Percentiles rank a stretch among this genome's conserved stretches.
These are phyloP conservation scores for Cheilosia vulpina DNA, from an alignment of 2,888 invertebrate species.

Conservation along the genomic window DNA sequence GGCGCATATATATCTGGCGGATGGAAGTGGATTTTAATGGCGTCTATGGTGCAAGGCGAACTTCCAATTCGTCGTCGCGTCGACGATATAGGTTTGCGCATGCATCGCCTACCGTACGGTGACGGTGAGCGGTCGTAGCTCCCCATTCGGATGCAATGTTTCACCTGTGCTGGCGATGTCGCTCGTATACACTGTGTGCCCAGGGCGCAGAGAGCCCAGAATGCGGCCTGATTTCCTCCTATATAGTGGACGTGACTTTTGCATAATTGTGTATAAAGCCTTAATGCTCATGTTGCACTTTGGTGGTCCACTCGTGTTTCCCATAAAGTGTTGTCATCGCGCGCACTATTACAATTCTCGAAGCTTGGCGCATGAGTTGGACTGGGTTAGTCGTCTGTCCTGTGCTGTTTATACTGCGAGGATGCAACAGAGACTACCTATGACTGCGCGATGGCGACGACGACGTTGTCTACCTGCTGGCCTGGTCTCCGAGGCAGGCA, in stretches of 20 bases:
- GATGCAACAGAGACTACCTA: slow-evolving; percentile 8
- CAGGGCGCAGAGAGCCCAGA: slow-evolving; percentile 11
- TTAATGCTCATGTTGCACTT: slow-evolving; percentile 75
- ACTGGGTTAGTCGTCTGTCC: slow-evolving; percentile 44
- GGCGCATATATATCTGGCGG: slow-evolving; percentile 36
- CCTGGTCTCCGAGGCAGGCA: slow-evolving; percentile 24
- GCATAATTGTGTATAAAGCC: slow-evolving; percentile 74
- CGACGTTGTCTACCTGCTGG: slow-evolving; percentile 41
- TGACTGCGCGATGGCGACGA: slow-evolving; percentile 15
- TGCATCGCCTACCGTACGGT: slow-evolving; percentile 44
- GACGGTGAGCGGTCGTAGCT: slow-evolving; percentile 26
- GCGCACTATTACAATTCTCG: slow-evolving; percentile 66
- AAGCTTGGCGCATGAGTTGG: slow-evolving; percentile 51
- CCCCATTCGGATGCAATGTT: slow-evolving; percentile 57
- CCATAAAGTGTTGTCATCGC: slow-evolving; percentile 76
- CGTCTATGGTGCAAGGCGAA: slow-evolving; percentile 63
- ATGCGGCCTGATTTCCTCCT: slow-evolving; percentile 24
- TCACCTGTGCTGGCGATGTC: slow-evolving; percentile 66
- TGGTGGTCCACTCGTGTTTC: slow-evolving; percentile 76
- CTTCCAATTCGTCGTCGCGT: slow-evolving; percentile 66
- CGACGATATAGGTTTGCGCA: slow-evolving; percentile 56
- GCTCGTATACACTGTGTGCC: not conserved
- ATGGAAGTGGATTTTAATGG: slow-evolving; percentile 69
- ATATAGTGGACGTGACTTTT: slow-evolving; percentile 73
- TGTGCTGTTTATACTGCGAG: slow-evolving; percentile 1